Conservation (phyloP, 2,888 invertebrate species). For the Norana najaformis region DNA sequence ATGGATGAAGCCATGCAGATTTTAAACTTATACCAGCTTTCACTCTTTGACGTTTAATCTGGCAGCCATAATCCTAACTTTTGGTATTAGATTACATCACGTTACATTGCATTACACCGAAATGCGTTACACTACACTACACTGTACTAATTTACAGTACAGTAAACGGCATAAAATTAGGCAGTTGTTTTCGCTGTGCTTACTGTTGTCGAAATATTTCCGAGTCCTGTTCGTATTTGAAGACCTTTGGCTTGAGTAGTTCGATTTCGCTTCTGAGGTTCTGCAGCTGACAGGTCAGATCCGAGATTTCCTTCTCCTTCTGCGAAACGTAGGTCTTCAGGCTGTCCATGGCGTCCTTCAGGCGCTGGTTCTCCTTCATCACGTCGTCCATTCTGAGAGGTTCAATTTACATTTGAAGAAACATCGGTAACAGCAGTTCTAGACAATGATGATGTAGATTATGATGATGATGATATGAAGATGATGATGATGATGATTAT, state of each 20-base stretch:
- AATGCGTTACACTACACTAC: neutral
- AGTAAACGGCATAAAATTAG: too few species aligned
- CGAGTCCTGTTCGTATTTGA: constrained; percentile 27
- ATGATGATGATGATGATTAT: neutral
- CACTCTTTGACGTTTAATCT: too few species aligned
- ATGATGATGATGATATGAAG: neutral
- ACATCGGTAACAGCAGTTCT: too few species aligned
- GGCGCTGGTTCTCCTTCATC: neutral
- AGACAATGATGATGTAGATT: neutral
- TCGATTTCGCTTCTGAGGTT: constrained; percentile 22
- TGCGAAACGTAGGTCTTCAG: constrained; percentile 16
- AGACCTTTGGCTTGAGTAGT: constrained; percentile 7
- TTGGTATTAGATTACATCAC: neutral
- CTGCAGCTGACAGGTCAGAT: constrained; percentile 22
- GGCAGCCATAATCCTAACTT: neutral
- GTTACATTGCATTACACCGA: neutral
- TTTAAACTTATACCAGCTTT: too few species aligned
- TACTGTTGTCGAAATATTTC: constrained; percentile 22
- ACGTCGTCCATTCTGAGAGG: constrained; percentile 26
- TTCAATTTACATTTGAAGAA: neutral
- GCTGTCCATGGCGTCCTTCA: constrained; percentile 27
- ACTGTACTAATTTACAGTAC: neutral
- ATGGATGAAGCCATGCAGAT: neutral
- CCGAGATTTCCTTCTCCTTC: constrained; percentile 29
- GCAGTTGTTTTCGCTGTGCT: neutral